These are phyloP conservation scores for Manis pentadactyla DNA, from an alignment of 2,797 vertebrate species.

Conservation along the genomic window DNA sequence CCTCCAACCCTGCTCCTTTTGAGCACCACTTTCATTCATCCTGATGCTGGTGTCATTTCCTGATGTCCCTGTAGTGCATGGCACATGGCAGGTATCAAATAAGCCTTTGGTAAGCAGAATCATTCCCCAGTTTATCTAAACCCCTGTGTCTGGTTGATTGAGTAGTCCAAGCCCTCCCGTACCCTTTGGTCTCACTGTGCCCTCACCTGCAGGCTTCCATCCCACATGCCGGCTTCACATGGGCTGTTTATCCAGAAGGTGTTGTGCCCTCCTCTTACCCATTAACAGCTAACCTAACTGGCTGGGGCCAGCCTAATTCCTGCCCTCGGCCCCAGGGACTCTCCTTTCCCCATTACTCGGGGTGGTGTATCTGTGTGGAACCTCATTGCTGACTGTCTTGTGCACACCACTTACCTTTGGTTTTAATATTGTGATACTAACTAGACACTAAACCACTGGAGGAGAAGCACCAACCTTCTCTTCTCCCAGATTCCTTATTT, in stretches of 20 bases:
- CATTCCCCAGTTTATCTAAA: too few species aligned
- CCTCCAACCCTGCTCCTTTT: accelerated
- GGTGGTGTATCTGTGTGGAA: not conserved
- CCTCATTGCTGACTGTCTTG: not conserved
- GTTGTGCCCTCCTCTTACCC: accelerated
- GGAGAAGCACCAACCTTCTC: accelerated
- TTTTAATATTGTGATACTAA: not conserved
- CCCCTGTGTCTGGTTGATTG: not conserved
- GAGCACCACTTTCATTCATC: not conserved
- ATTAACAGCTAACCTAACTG: not conserved
- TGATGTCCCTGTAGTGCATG: not conserved
- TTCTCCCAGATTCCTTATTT: not conserved
- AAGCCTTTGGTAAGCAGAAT: not conserved
- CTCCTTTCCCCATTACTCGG: not conserved
- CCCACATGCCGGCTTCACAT: accelerated
- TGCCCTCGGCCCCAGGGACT: too few species aligned
- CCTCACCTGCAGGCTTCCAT: not conserved
- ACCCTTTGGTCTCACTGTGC: not conserved
- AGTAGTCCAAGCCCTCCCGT: not conserved
- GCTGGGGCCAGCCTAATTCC: not conserved
- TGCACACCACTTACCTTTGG: not conserved
- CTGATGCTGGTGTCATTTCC: not conserved
- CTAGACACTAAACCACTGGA: not conserved
- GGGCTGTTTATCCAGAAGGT: not conserved
- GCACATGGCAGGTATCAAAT: not conserved